phyloP scores from a whole-genome alignment of 2,888 invertebrate genomes.

The Philonicus albiceps region DNA sequence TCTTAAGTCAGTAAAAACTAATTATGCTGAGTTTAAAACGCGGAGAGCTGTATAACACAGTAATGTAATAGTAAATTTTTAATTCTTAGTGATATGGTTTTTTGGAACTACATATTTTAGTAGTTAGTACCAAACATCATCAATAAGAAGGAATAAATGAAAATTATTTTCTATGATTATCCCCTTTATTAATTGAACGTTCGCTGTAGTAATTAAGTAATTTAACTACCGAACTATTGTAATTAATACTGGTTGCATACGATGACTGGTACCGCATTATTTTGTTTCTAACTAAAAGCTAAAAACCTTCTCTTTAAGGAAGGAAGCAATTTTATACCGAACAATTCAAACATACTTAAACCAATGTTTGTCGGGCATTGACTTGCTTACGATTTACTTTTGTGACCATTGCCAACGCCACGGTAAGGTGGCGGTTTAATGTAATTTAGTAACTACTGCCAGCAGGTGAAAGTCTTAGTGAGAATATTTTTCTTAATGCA shows the following conservation, averaged over 20 bases:
- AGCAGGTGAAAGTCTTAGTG: neutral
- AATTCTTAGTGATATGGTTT: no score
- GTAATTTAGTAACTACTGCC: neutral
- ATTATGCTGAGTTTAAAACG: no score
- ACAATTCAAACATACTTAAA: neutral
- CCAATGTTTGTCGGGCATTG: neutral
- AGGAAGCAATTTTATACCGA: neutral
- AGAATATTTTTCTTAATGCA: conserved; percentile 8
- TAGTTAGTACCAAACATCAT: no score
- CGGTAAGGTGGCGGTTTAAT: neutral
- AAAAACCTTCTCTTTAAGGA: neutral
- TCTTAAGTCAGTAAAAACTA: neutral
- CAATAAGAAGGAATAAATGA: no score
- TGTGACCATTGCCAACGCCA: neutral
- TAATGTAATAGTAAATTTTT: no score
- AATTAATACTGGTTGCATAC: neutral
- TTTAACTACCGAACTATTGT: neutral
- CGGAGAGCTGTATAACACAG: no score
- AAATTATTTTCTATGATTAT: neutral
- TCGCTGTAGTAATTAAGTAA: neutral
- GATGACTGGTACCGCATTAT: neutral
- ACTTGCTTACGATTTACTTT: neutral
- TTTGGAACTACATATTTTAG: no score
- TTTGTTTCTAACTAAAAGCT: neutral
- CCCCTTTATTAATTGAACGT: neutral